phyloP scores from a whole-genome alignment of 2,797 vertebrate species.

The Protosalanx chinensis region DNA sequence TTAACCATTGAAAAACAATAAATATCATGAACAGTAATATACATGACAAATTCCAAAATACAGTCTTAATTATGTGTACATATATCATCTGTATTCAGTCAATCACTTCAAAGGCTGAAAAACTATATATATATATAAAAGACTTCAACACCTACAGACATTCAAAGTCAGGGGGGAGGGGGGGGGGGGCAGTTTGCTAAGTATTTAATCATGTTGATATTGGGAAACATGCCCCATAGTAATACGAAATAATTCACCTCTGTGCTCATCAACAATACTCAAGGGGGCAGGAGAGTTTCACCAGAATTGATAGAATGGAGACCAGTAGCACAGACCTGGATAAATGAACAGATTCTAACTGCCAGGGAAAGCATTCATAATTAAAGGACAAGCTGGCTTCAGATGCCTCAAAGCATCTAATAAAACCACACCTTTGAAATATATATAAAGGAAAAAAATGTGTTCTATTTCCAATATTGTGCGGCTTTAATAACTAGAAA shows the following conservation, averaged over 20 bases:
- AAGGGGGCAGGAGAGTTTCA: slow-evolving; percentile 52
- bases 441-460: background rate
- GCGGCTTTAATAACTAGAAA: background rate
- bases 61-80: too few relatives aligned
- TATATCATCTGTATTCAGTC: too few relatives aligned
- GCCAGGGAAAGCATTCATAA: background rate
- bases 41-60: too few relatives aligned
- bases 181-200: too few relatives aligned
- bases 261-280: slow-evolving; percentile 22
- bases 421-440: background rate
- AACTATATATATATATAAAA: too few relatives aligned
- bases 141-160: too few relatives aligned
- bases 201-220: too few relatives aligned
- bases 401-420: background rate
- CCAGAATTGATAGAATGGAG: background rate
- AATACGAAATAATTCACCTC: background rate
- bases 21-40: too few relatives aligned
- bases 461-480: background rate
- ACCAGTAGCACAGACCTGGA: background rate
- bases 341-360: background rate
- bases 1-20: too few relatives aligned
- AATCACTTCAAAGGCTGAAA: too few relatives aligned
- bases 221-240: too few relatives aligned
- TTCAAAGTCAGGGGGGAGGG: too few relatives aligned
- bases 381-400: background rate